Base-by-base conservation (phyloP, 2,888 invertebrate genomes). In the Muschampia plurimacula region DNA sequence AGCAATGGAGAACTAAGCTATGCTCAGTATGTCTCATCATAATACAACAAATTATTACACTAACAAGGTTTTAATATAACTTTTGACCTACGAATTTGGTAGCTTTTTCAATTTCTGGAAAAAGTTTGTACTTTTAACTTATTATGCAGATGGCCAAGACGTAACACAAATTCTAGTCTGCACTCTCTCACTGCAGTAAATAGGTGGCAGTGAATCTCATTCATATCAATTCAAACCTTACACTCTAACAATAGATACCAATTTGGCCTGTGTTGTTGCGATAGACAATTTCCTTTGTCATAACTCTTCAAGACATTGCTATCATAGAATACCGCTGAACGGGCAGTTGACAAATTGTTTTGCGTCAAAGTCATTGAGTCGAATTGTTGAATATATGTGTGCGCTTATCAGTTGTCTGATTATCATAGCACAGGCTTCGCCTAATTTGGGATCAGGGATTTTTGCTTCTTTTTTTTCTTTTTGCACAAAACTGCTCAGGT, bases 221-320 rank as follows among this genome's bases (percentile, higher is more conserved):
- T 7, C 63, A 63, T 28, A 15, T 36, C 13, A 72, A 67, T 55
- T 3, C 60, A 15, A 44, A 55, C 55, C 67, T 55, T 67, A 55
- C 10, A 2, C n/a, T 8, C 2, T 8, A 2, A 10, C 12, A 57
- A 57, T 41, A 67, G 44, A n/a, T 6, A 13, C 36, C 32, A 57
- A 63, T 63, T 57, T 63, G 0, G 36, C 39, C 44, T 52, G 44
- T 13, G 36, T n/a, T 4, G 8, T 12, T 64, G 12, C 15, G n/a
- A 68, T 39, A 73, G 57, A 73, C 68, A 73, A 73, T 73, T 73
- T 73, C 72, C 68, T 39, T 68, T 55, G 72, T 69, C 28, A 72
- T 72, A 72, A 75, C 69, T 65, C 67, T 52, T 46, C 15, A 63
- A 36, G 57, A 73, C 70, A 52, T 55, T 70, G 67, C 69, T 63